Conservation (phyloP, 1,140 invertebrate species). For the Stegodyphus mimosarum region DNA sequence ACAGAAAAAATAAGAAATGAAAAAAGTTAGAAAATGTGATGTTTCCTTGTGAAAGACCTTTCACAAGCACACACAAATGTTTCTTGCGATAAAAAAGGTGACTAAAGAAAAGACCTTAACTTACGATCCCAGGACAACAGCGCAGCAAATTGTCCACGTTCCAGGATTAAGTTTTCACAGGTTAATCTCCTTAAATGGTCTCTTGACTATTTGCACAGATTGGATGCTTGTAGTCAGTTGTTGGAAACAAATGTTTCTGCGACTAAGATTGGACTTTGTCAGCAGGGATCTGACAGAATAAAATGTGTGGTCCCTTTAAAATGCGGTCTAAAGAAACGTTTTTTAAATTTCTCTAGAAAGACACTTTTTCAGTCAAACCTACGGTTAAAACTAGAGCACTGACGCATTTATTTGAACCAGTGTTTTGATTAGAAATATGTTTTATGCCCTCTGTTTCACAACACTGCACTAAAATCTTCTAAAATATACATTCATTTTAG, state of each 20-base stretch:
- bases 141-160: conserved; percentile 39
- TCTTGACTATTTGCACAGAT: conserved; percentile 48
- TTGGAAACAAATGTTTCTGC: conserved; percentile 6
- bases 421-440: too few species aligned
- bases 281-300: too few species aligned
- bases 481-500: too few species aligned
- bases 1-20: background rate
- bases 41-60: background rate
- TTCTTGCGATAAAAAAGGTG: background rate
- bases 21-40: background rate
- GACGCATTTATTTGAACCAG: too few species aligned
- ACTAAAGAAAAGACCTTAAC: background rate
- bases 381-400: too few species aligned
- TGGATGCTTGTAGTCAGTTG: conserved; percentile 25
- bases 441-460: too few species aligned
- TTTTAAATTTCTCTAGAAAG: too few species aligned
- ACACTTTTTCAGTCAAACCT: too few species aligned
- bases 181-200: conserved; percentile 53
- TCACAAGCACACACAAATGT: background rate
- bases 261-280: too few species aligned
- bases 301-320: too few species aligned
- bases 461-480: too few species aligned
- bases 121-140: conserved; percentile 8
- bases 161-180: conserved; percentile 49
- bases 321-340: too few species aligned